Evolutionary conservation across 2,113 vertebrate species (phyloP), one percentile per base, ranked within the genome.

Genomic region (Ptilonorhynchus violaceus): DNA sequence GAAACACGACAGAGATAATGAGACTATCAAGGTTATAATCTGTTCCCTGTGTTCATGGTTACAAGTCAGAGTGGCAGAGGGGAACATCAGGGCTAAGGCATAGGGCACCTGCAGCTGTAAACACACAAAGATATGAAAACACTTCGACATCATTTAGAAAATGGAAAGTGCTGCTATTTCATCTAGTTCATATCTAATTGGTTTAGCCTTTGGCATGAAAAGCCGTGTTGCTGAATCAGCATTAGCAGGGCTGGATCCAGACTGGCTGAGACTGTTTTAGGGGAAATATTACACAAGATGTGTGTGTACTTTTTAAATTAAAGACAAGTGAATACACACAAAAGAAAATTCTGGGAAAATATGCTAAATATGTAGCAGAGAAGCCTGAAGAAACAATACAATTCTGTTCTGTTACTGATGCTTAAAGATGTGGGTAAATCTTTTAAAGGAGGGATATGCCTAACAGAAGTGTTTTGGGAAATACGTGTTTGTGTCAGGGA

Each of bases 181-280:
- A 75, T 94, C 92, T 93, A 89, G 88, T 95, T 96, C 59, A 23
- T 64, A 90, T 85, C 81, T 97, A 95, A 97, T 96, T 95, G 85
- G 81, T 96, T 96, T 95, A 94, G 92, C 84, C 70, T 89, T 95
- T 93, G 85, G 88, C 37, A 23, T 28, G 53, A 46, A 46, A 33
- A 53, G 10, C 52, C 0, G 0, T 15, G n/a, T 62, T 92, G 93
- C 89, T 96, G 93, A 92, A 89, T 96, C 76, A 88, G 73, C 58
- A 14, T 69, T 53, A 83, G 49, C 19, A 66, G 39, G 24, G 18
- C 31, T 80, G 58, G 23, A 72, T 91, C 35, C n/a, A 52, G 80
- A 50, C 80, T 52, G 69, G 31, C 59, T 68, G 74, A 50, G 44
- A 9, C 23, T 74, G 7, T 84, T 85, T 73, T 31, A 66, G 67